These are phyloP conservation scores for Sarcophilus harrisii DNA, from an alignment of 2,797 vertebrate species.

Conservation along the genomic window DNA sequence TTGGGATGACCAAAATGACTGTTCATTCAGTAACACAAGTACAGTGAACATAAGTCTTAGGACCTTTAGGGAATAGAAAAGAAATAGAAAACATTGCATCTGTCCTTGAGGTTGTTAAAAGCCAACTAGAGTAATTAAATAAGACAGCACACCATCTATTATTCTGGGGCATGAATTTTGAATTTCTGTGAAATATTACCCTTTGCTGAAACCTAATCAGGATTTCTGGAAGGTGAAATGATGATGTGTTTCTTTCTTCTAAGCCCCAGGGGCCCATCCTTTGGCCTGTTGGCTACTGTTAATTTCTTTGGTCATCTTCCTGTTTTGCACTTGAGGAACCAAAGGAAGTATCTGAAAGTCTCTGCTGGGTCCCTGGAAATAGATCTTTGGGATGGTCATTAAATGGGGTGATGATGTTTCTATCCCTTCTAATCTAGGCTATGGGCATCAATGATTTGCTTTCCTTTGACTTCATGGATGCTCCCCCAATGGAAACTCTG, in stretches of 20 bases:
- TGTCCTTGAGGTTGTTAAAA: neutral
- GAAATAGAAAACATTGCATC: constrained; percentile 45
- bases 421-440: constrained; percentile 86
- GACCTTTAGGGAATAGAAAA: constrained; percentile 55
- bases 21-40: constrained; percentile 51
- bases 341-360: neutral
- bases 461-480: constrained; percentile 99
- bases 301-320: neutral
- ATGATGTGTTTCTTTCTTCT: neutral
- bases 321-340: constrained; percentile 38
- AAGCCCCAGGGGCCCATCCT: neutral
- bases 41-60: constrained; percentile 58
- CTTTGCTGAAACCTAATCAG: neutral
- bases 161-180: neutral
- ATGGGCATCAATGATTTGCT: constrained; percentile 99
- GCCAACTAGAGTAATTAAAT: neutral
- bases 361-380: neutral
- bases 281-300: neutral
- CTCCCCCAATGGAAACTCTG: constrained; percentile 98
- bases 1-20: constrained; percentile 29
- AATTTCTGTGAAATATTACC: neutral
- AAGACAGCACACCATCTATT: neutral
- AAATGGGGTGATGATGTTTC: neutral
- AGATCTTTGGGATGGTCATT: neutral
- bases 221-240: neutral